phyloP scores from a whole-genome alignment of 1,140 invertebrate genomes.

The Lordiphosa mommai region DNA sequence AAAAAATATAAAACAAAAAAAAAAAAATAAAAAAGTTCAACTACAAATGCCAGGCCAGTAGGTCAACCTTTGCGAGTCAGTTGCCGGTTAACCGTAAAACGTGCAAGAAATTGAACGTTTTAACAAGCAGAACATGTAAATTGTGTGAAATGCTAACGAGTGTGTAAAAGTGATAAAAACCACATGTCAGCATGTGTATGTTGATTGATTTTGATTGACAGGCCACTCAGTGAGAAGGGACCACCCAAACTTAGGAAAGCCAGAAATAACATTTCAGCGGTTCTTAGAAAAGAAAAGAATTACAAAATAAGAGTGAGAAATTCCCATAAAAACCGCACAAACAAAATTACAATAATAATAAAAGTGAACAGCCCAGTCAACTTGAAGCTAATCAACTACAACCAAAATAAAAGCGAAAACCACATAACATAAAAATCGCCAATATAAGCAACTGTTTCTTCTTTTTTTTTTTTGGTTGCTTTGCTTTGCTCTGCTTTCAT shows the following conservation, averaged over 20 bases:
- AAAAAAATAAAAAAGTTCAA: background rate
- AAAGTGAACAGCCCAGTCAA: constrained; percentile 37
- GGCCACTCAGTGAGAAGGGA: constrained; percentile 54
- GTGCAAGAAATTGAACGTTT: background rate
- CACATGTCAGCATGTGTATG: constrained; percentile 16
- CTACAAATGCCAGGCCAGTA: constrained; percentile 7
- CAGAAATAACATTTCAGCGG: constrained; percentile 7
- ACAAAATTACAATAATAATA: constrained; percentile 51
- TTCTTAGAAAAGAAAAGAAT: background rate
- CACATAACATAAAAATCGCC: constrained; percentile 37
- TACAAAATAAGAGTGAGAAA: constrained; percentile 10
- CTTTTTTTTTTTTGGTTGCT: constrained; percentile 15
- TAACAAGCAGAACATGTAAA: constrained; percentile 15
- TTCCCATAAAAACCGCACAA: constrained; percentile 42
- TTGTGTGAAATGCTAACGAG: constrained; percentile 66
- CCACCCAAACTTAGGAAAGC: constrained; percentile 24
- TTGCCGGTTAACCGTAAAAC: constrained; percentile 8
- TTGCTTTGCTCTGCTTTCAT: constrained; percentile 29
- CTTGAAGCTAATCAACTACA: constrained; percentile 55
- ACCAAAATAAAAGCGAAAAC: constrained; percentile 11
- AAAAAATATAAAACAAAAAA: background rate
- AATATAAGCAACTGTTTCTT: constrained; percentile 55
- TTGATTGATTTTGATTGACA: constrained; percentile 77
- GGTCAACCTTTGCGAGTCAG: background rate
- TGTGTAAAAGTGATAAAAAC: constrained; percentile 26